These are phyloP conservation scores for Nemotelus pantherinus DNA, from an alignment of 2,888 invertebrate species.

Conservation along the genomic window DNA sequence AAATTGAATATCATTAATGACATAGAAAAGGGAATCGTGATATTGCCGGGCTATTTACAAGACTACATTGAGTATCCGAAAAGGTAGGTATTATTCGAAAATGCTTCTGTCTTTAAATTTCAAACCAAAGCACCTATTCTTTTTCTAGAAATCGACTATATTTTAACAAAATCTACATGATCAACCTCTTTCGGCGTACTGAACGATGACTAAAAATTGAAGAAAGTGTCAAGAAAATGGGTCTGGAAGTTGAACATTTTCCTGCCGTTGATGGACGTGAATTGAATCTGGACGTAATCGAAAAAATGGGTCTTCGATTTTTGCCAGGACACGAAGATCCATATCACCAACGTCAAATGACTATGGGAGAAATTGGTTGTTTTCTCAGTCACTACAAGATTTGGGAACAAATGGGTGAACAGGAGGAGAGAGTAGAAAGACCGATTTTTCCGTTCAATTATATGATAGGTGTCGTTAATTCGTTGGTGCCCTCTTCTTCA, in stretches of 20 bases:
- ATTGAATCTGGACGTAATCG: constrained; percentile 71
- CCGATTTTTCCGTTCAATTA: too few species aligned
- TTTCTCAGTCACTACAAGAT: constrained; percentile 94
- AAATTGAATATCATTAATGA: constrained; percentile 79
- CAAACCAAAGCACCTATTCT: background rate
- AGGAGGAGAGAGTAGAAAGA: constrained; percentile 68
- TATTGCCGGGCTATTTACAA: background rate
- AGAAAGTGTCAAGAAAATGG: constrained; percentile 79
- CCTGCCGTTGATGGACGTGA: constrained; percentile 90
- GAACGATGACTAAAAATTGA: constrained; percentile 85
- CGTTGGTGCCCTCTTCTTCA: too few species aligned
- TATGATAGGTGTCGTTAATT: too few species aligned
- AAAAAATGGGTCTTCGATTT: constrained; percentile 74
- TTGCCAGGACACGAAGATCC: constrained; percentile 90
- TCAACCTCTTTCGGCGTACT: constrained; percentile 85
- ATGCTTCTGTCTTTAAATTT: background rate
- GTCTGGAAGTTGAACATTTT: constrained; percentile 78
- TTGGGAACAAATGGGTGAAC: constrained; percentile 77
- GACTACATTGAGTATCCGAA: background rate
- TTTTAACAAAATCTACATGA: constrained; percentile 87
- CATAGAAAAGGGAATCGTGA: constrained; percentile 53
- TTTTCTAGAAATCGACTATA: constrained; percentile 71
- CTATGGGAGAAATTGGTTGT: constrained; percentile 96
- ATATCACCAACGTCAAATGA: constrained; percentile 91
- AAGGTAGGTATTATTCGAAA: constrained; percentile 3